Conservation (phyloP, 2,113 vertebrate genomes). For the Neofelis nebulosa region DNA sequence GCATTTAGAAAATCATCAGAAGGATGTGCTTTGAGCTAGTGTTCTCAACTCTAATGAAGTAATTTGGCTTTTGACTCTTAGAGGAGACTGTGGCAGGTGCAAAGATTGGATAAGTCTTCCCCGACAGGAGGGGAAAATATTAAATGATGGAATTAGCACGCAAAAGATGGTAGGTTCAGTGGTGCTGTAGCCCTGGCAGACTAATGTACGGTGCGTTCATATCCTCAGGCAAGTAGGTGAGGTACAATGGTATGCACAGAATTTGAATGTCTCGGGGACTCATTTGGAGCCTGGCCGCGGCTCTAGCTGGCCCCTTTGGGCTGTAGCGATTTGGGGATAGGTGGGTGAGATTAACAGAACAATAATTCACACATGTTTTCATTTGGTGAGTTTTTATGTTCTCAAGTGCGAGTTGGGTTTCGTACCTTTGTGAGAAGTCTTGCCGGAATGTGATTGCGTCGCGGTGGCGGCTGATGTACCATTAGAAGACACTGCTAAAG, state of each 20-base stretch:
- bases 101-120: conserved; percentile 25
- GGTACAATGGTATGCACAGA: conserved; percentile 62
- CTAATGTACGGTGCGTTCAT: conserved; percentile 53
- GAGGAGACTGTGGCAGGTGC: neutral
- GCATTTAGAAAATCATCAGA: conserved; percentile 44
- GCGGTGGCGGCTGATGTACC: conserved; percentile 52
- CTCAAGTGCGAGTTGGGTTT: conserved; percentile 56
- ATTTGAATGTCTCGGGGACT: conserved; percentile 61
- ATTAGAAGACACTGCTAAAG: conserved; percentile 67
- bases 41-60: conserved; percentile 45
- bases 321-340: conserved; percentile 49
- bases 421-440: conserved; percentile 40
- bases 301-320: conserved; percentile 42
- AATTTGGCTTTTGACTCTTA: conserved; percentile 31
- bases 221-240: conserved; percentile 63
- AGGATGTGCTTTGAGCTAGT: conserved; percentile 40
- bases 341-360: conserved; percentile 55
- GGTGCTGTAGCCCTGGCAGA: conserved; percentile 37
- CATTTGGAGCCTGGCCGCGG: neutral
- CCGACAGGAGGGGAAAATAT: conserved; percentile 59
- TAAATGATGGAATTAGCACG: conserved; percentile 34
- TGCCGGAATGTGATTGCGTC: conserved; percentile 46
- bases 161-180: conserved; percentile 48
- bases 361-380: conserved; percentile 68
- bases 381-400: conserved; percentile 53